Evolutionary conservation across 2,797 vertebrate species (phyloP).

Genomic region (Pelochelys cantorii): DNA sequence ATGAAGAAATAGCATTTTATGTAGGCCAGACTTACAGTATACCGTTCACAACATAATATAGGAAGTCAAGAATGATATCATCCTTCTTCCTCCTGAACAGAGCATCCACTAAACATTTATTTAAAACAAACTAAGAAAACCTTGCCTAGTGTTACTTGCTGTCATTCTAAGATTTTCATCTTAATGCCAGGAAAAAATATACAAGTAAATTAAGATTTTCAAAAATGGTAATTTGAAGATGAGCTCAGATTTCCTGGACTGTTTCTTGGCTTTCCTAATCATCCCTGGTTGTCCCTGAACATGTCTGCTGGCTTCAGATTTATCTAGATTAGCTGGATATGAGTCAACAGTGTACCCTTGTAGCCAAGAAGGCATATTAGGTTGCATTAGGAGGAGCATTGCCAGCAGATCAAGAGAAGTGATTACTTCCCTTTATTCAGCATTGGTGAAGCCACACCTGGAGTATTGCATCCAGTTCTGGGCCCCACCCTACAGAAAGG

Average conservation of each 20-base stretch:
- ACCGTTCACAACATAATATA: neutral
- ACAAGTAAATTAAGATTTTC: rapidly evolving
- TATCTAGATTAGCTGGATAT: too few species aligned
- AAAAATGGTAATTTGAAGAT: neutral
- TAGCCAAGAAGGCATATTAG: too few species aligned
- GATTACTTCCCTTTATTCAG: too few species aligned
- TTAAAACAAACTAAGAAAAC: neutral
- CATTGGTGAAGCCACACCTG: too few species aligned
- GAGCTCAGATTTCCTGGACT: neutral
- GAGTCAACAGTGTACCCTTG: too few species aligned
- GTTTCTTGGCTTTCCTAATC: neutral
- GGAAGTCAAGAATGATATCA: neutral
- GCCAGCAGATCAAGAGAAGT: too few species aligned
- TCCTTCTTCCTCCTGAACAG: neutral
- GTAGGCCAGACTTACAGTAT: neutral
- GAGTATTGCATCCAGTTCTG: too few species aligned
- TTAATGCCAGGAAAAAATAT: neutral
- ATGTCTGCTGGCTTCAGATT: rapidly evolving
- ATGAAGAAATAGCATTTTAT: neutral
- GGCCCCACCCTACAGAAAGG: neutral
- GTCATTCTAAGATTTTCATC: neutral
- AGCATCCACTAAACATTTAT: neutral
- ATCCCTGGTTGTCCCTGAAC: rapidly evolving
- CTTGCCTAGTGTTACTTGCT: neutral
- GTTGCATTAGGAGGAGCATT: too few species aligned